Base-by-base conservation (phyloP, 2,797 vertebrate genomes). In the Graptemys geographica region DNA sequence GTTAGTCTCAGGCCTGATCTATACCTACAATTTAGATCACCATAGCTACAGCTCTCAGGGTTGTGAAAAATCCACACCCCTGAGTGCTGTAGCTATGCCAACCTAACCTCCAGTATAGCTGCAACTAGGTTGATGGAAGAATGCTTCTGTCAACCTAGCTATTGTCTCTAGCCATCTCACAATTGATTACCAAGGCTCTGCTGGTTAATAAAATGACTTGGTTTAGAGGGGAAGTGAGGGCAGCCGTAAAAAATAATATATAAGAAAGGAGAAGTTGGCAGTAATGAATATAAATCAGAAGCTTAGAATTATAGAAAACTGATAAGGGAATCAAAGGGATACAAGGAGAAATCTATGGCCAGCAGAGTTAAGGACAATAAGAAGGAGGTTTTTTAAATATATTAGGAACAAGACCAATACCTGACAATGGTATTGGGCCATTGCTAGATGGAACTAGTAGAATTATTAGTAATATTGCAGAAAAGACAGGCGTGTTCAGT, bases 1-100 rank as follows among this genome's bases (percentile, higher is more conserved):
- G 59, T 86, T 90, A 88, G 69, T 41, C 27, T 80, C 44, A 33
- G 87, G 4, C 23, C 94, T 97, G 33, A 57, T 83, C 49, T 84
- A 4, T 37, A 69, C n/a, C 19, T 69, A 37, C 33, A 37, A 37
- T n/a, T 69, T 69, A 21, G 65, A 8, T 10, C n/a, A 69, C 19
- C 19, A 21, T 69, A 69, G n/a, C 18, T 37, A 37, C 18, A 37
- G n/a, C 18, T 5, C 65, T 37, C 18, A 21, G 18, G 18, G 65
- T 21, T 69, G 18, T 62, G n/a, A 69, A 69, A 69, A 69, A 69
- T 37, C 65, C 65, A n/a, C 18, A 21, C 8, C 19, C 19, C 18
- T 21, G 65, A n/a, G 62, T 37, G n/a, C 8, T 69, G 33, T 37
- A 69, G 65, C 33, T 69, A 37, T 69, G 65, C 33, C 18, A n/a